Evolutionary conservation across 2,797 vertebrate genomes (phyloP), one percentile per base, ranked within the genome.

Genomic region (Phoeniculus purpureus): DNA sequence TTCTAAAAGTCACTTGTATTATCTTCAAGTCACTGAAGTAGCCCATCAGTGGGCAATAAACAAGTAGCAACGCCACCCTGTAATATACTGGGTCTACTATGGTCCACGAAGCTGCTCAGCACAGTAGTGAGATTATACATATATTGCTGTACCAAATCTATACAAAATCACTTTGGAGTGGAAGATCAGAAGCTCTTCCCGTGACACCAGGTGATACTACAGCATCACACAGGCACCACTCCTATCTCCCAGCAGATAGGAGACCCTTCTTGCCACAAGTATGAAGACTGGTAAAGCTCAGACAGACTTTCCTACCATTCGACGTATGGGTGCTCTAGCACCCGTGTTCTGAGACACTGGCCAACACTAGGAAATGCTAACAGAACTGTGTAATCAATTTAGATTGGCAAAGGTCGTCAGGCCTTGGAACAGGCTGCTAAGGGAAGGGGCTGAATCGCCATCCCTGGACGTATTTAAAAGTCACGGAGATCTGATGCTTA

Each of bases 221-320:
- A 71, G 22, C 5, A 7, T 47, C 3, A 1, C n/a, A 65, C 17
- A 62, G 52, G n/a, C 20, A 65, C 37, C 26, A 7, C 0, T 1
- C 47, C 20, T 34, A 51, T 5, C 37, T 61, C 29, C 3, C 27
- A 29, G 3, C 37, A 47, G 7, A 61, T 4, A 72, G 11, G 6
- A 75, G 6, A 72, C 1, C 2, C 5, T 58, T 79, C 61, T 27
- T 31, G 20, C 15, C 15, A 51, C 3, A 3, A 25, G 9, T 43
- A 51, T 22, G 22, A 51, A 22, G 15, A 65, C 29, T 10, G 29
- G 11, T 16, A 25, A n/a, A 65, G 11, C n/a, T 73, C 70, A 62
- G 51, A 67, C 3, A 62, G 32, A 47, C 4, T 47, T 43, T 13
- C 19, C 19, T 32, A 17, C 7, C 40, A 12, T 43, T n/a, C 29